A percentile compares a stretch with the other conserved stretches of the same genome.
Evolutionary conservation across 2,888 invertebrate genomes (phyloP).

Genomic region (Acanthosepion pharaonis): DNA sequence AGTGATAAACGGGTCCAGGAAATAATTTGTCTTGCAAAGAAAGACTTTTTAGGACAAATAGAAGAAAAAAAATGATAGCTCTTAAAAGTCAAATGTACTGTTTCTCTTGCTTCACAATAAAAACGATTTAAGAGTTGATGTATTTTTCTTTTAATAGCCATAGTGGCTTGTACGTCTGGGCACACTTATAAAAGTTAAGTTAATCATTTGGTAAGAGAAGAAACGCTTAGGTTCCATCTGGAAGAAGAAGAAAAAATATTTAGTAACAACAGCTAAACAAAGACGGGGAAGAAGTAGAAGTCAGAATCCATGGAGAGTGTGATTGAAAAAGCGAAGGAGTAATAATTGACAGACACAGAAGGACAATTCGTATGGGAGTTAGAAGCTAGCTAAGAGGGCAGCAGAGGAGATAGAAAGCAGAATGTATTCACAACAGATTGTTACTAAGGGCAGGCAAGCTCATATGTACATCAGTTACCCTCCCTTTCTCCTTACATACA

Average conservation of each 20-base stretch:
- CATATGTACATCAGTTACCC: background rate
- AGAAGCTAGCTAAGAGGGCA: background rate
- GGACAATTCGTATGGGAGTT: too few relatives aligned
- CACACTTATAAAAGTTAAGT: slow-evolving; percentile 8
- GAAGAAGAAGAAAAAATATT: background rate
- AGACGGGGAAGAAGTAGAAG: background rate
- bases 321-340: too few relatives aligned
- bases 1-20: too few relatives aligned
- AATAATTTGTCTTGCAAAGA: too few relatives aligned
- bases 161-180: background rate
- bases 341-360: too few relatives aligned
- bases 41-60: too few relatives aligned
- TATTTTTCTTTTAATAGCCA: too few relatives aligned
- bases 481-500: background rate
- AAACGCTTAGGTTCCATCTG: background rate
- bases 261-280: background rate
- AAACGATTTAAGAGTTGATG: too few relatives aligned
- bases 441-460: slow-evolving; percentile 33
- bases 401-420: background rate
- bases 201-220: background rate
- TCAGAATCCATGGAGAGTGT: too few relatives aligned
- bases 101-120: too few relatives aligned
- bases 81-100: too few relatives aligned
- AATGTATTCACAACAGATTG: slow-evolving; percentile 33
- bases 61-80: too few relatives aligned